A percentile compares a stretch with the other conserved stretches of the same genome.
Evolutionary conservation across 2,797 vertebrate genomes (phyloP).

Genomic region (Protonibea diacanthus): DNA sequence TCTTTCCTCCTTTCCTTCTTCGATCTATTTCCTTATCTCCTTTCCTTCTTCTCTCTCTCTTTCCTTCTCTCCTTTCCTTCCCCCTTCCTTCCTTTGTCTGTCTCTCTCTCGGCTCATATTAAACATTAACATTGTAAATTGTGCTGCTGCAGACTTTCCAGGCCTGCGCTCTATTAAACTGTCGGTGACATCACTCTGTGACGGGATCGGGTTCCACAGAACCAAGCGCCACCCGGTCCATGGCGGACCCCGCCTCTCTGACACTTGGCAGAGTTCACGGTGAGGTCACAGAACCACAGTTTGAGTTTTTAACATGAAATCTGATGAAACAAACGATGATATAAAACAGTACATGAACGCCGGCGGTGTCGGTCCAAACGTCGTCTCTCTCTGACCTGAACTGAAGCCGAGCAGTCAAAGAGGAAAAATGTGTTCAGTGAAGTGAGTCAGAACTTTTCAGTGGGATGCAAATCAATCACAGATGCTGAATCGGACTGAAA

Average conservation of each 20-base stretch:
- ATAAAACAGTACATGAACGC: slow-evolving; percentile 5
- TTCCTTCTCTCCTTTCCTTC: too few relatives aligned
- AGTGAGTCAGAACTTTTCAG: background rate
- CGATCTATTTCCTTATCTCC: too few relatives aligned
- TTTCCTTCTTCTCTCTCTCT: too few relatives aligned
- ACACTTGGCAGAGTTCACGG: slow-evolving; percentile 34
- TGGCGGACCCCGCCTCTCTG: slow-evolving; percentile 20
- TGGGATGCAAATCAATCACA: background rate
- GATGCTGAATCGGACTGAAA: background rate
- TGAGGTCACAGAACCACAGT: background rate
- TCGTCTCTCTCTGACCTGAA: background rate
- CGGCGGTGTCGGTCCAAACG: background rate
- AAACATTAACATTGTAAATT: slow-evolving; percentile 43
- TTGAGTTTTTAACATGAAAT: background rate
- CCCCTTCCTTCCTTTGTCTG: too few relatives aligned
- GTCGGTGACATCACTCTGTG: slow-evolving; percentile 64
- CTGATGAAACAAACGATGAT: background rate
- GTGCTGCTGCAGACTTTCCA: slow-evolving; percentile 70
- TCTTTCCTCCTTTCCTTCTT: too few relatives aligned
- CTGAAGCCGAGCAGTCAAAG: background rate
- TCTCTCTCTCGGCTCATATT: slow-evolving; percentile 6
- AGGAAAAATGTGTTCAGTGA: background rate
- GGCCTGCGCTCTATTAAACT: slow-evolving; percentile 69
- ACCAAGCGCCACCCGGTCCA: background rate
- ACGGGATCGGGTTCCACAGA: slow-evolving; percentile 56